Evolutionary conservation across 2,888 invertebrate species (phyloP), one percentile per base, ranked within the genome.

Genomic region (Holacanthella duospinosa): DNA sequence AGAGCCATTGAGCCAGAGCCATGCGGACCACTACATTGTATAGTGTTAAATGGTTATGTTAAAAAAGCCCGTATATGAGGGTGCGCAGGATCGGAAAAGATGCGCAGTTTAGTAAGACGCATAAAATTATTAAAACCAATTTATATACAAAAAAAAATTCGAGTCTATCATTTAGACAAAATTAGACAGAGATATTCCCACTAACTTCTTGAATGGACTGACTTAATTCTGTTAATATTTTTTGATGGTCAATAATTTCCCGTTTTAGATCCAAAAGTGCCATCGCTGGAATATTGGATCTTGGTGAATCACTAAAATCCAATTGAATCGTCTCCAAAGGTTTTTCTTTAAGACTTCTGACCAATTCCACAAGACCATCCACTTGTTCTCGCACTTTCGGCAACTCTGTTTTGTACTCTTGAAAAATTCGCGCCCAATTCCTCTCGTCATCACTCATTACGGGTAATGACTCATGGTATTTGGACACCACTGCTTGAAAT

Each of bases 381-480:
- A 59, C 48, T 4, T 9, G 24, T n/a, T 4, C 26, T 12, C 25
- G 2, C 44, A 59, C 44, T 6, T 29, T 24, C 2, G 25, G 24
- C 1, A 29, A 6, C 26, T 55, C 55, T 2, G 6, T 16, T 26
- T 54, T n/a, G 28, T 55, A 19, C 2, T 19, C 55, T 25, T 29
- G 27, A 2, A 61, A 27, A 1, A 36, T 55, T n/a, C 28, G 16
- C 24, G 19, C 9, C 61, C 61, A 61, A 19, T 26, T 12, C 36
- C 53, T 54, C 24, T 61, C 61, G 1, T 55, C 61, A 24, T 61
- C 61, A 6, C 55, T 29, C 27, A 61, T 54, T 2, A 54, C 16
- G 12, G 61, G 61, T 29, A 55, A 19, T 1, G 24, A 2, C 2
- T 36, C 24, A 21, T 36, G 55, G 2, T 29, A 21, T 4, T n/a